Evolutionary conservation across 2,888 invertebrate species (phyloP), one percentile per base, ranked within the genome.

Genomic region (Mythimna impura): DNA sequence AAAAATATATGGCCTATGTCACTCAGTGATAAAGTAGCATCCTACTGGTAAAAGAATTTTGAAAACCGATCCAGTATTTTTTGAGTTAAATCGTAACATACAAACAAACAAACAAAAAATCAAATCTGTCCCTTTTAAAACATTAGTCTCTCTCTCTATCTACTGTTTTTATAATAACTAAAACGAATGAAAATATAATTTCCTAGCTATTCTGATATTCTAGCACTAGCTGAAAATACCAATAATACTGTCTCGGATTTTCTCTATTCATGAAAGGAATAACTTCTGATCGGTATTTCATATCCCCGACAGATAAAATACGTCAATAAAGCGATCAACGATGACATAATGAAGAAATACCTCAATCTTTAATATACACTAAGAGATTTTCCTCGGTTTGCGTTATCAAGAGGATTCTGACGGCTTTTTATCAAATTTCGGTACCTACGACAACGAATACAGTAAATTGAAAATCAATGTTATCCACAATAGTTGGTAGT

Each of bases 391-490:
- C 47, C 57, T 14, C 64, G 34, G 55, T 68, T 71, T 71, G 14
- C 30, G 43, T 63, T 60, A 76, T 63, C 63, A 52, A 20, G 34
- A 60, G 58, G 55, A 76, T 76, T 69, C 58, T 52, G 43, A 22
- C n/a, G 63, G 60, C 7, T 73, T 80, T 80, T 80, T 73, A 80
- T 80, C 77, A 73, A 73, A 78, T 77, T 76, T 81, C 60, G n/a
- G 50, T 71, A 60, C 22, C 50, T 50, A 64, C 73, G 30, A 34
- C 40, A 60, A 36, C 50, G 63, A 69, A 66, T 40, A 58, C 36
- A 25, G 69, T 70, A 81, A 81, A 81, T 81, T 81, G 81, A 81
- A 81, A 81, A 81, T 81, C 81, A 72, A 81, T 81, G 76, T 52
- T 70, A 64, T 71, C 65, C 52, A 57, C 57, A 52, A 58, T 52